Conservation (phyloP, 2,888 invertebrate genomes). For the Hylaea fasciaria region DNA sequence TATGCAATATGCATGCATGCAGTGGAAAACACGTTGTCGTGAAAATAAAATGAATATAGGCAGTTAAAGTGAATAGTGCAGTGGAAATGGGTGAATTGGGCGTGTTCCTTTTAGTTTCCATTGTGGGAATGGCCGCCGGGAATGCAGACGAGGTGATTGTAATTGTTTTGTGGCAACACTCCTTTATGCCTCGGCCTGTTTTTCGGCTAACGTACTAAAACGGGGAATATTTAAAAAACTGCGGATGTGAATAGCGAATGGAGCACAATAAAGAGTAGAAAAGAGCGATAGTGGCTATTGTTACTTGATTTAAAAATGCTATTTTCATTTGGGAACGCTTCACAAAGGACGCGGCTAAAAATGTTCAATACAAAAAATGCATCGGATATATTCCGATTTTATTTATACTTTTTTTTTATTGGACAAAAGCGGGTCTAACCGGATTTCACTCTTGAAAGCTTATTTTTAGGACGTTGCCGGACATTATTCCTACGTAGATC, state of each 20-base stretch:
- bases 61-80: conserved; percentile 65
- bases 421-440: too few species aligned
- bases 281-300: conserved; percentile 25
- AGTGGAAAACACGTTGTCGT: conserved; percentile 49
- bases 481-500: too few species aligned
- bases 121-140: conserved; percentile 37
- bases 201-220: conserved; percentile 15
- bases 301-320: conserved; percentile 21
- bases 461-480: too few species aligned
- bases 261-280: conserved; percentile 24
- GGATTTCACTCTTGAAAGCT: too few species aligned
- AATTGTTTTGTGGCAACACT: conserved; percentile 51
- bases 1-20: too few species aligned
- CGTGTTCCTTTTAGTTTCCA: conserved; percentile 48
- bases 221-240: conserved; percentile 23
- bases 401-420: too few species aligned
- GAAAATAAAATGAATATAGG: conserved; percentile 65
- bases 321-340: conserved; percentile 31
- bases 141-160: conserved; percentile 56
- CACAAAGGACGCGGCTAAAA: conserved; percentile 16
- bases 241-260: conserved; percentile 17
- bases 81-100: conserved; percentile 55
- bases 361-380: conserved; percentile 7
- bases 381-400: too few species aligned
- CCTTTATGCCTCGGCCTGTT: conserved; percentile 37